These are phyloP conservation scores for Tiliacea aurago DNA, from an alignment of 2,888 invertebrate genomes.

Conservation along the genomic window DNA sequence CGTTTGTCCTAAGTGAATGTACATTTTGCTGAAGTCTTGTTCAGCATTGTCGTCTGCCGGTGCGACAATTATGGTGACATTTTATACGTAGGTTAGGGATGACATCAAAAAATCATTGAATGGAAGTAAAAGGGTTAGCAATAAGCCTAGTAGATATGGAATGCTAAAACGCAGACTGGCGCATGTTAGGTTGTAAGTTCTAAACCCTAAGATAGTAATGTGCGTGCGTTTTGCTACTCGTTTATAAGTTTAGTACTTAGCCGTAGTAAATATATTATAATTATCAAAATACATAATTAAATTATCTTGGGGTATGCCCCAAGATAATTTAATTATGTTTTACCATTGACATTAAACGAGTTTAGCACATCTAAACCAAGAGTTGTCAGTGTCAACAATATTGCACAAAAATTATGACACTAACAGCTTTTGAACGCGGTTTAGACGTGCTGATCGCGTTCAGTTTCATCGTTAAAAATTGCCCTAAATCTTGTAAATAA, in stretches of 20 bases:
- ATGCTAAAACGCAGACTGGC: not conserved
- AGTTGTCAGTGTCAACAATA: too few species aligned
- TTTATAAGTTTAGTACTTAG: not conserved
- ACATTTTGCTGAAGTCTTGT: slow-evolving; percentile 47
- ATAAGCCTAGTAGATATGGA: too few species aligned
- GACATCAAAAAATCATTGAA: not conserved
- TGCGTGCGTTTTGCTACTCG: not conserved
- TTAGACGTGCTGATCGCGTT: too few species aligned
- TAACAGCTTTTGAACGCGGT: too few species aligned
- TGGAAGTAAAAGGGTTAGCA: not conserved
- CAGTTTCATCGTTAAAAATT: too few species aligned
- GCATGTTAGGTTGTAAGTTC: not conserved
- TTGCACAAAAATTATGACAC: too few species aligned
- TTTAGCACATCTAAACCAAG: too few species aligned
- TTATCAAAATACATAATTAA: not conserved
- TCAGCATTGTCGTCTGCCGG: slow-evolving; percentile 23
- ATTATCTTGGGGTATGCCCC: too few species aligned
- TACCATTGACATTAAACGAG: too few species aligned
- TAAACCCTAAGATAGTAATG: not conserved
- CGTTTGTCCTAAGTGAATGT: slow-evolving; percentile 56
- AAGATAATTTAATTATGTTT: too few species aligned
- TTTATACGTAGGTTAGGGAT: slow-evolving; percentile 2
- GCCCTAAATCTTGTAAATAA: not conserved
- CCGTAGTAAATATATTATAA: not conserved
- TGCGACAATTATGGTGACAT: slow-evolving; percentile 5